Evolutionary conservation across 37 sponge, comb jelly and placozoan genomes (phyloP).

Genomic region (Spongilla lacustris): DNA sequence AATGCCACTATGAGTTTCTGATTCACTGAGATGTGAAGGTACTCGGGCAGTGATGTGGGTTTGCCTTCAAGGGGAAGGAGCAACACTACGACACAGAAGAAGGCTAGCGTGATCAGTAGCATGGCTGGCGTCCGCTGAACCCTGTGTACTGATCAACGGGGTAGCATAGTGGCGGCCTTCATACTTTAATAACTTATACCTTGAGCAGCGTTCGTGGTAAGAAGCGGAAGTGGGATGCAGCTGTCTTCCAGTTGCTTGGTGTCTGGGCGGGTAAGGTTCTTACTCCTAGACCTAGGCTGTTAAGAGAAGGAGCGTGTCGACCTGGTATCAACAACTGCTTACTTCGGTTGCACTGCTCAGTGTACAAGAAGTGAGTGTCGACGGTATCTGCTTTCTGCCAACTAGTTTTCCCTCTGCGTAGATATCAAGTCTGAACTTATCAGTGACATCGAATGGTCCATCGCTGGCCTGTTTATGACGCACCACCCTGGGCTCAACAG

Average conservation of each 20-base stretch:
- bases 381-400: constrained; percentile 52
- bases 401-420: constrained; percentile 38
- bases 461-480: constrained; percentile 14
- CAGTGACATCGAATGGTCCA: constrained; percentile 37
- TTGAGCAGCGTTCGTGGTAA: no score
- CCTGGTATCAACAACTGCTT: not conserved
- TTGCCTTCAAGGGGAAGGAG: constrained; percentile 73
- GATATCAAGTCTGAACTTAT: constrained; percentile 68
- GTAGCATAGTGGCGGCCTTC: not conserved
- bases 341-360: not conserved
- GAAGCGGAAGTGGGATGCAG: no score
- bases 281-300: no score
- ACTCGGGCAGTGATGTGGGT: not conserved
- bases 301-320: no score
- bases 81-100: constrained; percentile 53
- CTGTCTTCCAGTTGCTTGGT: no score
- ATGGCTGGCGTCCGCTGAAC: not conserved
- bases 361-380: constrained; percentile 1
- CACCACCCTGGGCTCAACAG: constrained; percentile 14
- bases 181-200: no score
- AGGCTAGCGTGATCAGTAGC: constrained; percentile 28
- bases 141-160: not conserved
- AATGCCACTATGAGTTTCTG: constrained; percentile 82
- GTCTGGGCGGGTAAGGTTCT: no score
- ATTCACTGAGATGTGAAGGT: constrained; percentile 64